Evolutionary conservation across 2,113 vertebrate genomes (phyloP).

Genomic region (Ptychochromis oligacanthus): DNA sequence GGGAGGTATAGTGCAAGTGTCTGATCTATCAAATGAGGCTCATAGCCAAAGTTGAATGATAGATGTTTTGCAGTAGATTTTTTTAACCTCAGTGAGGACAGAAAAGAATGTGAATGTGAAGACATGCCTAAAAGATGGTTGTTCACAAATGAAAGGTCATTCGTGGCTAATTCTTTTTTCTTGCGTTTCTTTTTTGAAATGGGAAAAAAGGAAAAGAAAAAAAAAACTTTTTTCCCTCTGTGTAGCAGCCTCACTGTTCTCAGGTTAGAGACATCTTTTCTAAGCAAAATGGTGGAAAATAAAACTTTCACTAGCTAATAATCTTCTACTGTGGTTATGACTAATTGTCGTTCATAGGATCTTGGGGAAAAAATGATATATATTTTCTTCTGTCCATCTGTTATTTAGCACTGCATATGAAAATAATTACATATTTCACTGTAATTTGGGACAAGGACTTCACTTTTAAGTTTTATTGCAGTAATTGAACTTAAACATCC

Average conservation of each 20-base stretch:
- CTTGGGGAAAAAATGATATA: not conserved
- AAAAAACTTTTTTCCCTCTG: conserved; percentile 18
- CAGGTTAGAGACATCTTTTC: conserved; percentile 74
- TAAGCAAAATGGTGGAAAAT: conserved; percentile 69
- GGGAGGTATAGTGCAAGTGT: conserved; percentile 39
- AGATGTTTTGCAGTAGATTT: conserved; percentile 49
- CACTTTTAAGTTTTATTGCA: not conserved
- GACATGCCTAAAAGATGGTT: conserved; percentile 44
- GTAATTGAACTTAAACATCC: not conserved
- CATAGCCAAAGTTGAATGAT: conserved; percentile 50
- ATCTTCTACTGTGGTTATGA: conserved; percentile 29
- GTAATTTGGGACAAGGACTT: not conserved
- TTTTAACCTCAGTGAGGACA: conserved; percentile 29
- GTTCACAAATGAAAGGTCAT: conserved; percentile 63
- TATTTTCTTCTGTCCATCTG: not conserved
- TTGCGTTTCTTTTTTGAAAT: conserved; percentile 56
- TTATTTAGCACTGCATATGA: too few relatives aligned
- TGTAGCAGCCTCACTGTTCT: conserved; percentile 75
- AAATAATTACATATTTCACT: not conserved
- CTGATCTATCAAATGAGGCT: conserved; percentile 58
- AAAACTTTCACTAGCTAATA: conserved; percentile 61
- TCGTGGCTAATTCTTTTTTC: conserved; percentile 45
- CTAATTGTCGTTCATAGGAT: conserved; percentile 19
- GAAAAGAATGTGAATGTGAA: conserved; percentile 54
- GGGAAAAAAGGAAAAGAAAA: conserved; percentile 43